These are phyloP conservation scores for Coptotermes formosanus DNA, from an alignment of 1,140 invertebrate genomes.

Conservation along the genomic window DNA sequence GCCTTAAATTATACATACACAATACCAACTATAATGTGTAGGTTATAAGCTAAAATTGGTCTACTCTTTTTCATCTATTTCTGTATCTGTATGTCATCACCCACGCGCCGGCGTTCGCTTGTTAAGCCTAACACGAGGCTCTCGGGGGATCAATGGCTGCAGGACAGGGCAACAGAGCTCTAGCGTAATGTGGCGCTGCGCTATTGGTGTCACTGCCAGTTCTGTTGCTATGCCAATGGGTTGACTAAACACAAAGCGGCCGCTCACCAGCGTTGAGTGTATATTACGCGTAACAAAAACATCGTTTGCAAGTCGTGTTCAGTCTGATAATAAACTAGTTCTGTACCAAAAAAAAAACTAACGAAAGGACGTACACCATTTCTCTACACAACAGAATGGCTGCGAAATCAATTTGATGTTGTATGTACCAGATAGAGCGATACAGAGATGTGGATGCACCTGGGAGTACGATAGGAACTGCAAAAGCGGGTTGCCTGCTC, in stretches of 20 bases:
- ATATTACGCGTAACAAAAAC: neutral
- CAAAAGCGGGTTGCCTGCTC: neutral
- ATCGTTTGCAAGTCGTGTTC: neutral
- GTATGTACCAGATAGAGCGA: neutral
- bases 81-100: neutral
- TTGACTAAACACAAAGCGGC: conserved; percentile 1
- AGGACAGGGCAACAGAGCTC: neutral
- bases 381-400: too few relatives aligned
- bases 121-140: too few relatives aligned
- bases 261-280: neutral
- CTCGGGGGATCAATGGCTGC: neutral
- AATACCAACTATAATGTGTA: neutral
- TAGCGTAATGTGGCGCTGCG: neutral
- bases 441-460: neutral
- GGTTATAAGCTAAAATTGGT: neutral
- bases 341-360: neutral
- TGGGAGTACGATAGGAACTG: neutral
- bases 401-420: neutral
- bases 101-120: neutral
- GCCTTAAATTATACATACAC: neutral
- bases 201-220: neutral
- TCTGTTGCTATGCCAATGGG: conserved; percentile 10
- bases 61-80: neutral
- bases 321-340: neutral
- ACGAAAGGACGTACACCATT: too few relatives aligned